These are phyloP conservation scores for Oopsacas minuta DNA, from an alignment of 37 sponge, comb jelly and placozoan species.

Conservation along the genomic window DNA sequence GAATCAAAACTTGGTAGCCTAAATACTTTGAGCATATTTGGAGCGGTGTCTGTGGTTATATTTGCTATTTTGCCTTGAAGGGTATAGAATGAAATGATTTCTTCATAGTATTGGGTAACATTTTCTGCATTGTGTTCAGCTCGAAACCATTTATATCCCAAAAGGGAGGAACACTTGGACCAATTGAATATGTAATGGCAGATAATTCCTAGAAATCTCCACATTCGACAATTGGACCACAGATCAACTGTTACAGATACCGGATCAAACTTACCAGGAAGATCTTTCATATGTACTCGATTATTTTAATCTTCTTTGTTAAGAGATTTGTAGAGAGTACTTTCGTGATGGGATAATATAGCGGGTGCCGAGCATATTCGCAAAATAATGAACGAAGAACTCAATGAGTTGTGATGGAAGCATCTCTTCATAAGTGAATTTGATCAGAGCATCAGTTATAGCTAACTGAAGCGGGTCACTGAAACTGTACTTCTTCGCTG, in stretches of 20 bases:
- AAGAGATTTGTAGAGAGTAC: not conserved
- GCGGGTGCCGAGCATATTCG: not conserved
- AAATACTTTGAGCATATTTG: not conserved
- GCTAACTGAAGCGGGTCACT: not conserved
- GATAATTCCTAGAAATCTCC: not conserved
- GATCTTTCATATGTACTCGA: not conserved
- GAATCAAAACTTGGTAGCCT: slow-evolving; percentile 5
- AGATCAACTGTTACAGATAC: not conserved
- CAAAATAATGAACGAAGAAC: not conserved
- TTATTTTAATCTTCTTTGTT: not conserved
- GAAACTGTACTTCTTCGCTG: not conserved
- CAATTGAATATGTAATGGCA: not conserved
- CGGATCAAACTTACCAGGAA: not conserved
- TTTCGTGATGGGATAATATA: not conserved
- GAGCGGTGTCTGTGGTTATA: not conserved
- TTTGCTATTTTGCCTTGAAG: not conserved
- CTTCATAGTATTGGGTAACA: not conserved
- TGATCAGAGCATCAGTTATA: not conserved
- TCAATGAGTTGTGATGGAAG: not conserved
- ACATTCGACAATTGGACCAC: not conserved
- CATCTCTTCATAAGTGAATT: not conserved
- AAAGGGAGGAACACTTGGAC: not conserved
- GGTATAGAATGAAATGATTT: not conserved
- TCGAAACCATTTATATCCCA: not conserved
- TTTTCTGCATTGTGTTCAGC: not conserved